These are phyloP conservation scores for Meloidogyne exigua DNA, from an alignment of 1,140 invertebrate genomes.

Conservation along the genomic window DNA sequence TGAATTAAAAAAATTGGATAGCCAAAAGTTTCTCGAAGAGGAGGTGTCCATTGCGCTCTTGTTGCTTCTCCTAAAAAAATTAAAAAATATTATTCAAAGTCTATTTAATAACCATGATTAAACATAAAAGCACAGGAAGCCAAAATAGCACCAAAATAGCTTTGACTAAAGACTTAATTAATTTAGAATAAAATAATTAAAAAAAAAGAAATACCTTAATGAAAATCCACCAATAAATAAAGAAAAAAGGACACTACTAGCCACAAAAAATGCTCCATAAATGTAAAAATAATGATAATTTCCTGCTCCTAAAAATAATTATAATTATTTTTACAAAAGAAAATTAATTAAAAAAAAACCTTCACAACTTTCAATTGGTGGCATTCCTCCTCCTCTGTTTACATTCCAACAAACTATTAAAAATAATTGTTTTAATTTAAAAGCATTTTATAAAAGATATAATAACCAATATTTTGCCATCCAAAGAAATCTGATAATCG, in stretches of 20 bases:
- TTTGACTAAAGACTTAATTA: slow-evolving; percentile 67
- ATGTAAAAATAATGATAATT: slow-evolving; percentile 63
- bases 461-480: slow-evolving; percentile 53
- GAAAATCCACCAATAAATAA: slow-evolving; percentile 55
- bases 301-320: slow-evolving; percentile 42
- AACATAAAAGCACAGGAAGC: slow-evolving; percentile 74
- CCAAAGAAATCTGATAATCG: slow-evolving; percentile 63
- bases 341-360: slow-evolving; percentile 60
- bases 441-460: too few relatives aligned
- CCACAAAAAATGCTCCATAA: slow-evolving; percentile 51
- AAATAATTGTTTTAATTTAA: not conserved
- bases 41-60: slow-evolving; percentile 79
- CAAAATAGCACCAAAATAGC: slow-evolving; percentile 73
- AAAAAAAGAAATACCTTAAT: slow-evolving; percentile 46
- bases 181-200: slow-evolving; percentile 19
- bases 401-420: slow-evolving; percentile 68
- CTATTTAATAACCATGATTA: slow-evolving; percentile 70
- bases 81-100: not conserved
- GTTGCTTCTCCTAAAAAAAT: slow-evolving; percentile 70
- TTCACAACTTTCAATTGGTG: slow-evolving; percentile 75
- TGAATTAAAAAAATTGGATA: slow-evolving; percentile 72
- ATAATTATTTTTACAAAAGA: slow-evolving; percentile 26
- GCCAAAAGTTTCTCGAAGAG: slow-evolving; percentile 78
- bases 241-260: slow-evolving; percentile 52
- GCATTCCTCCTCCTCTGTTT: slow-evolving; percentile 70